phyloP scores from a whole-genome alignment of 2,113 vertebrate species.

The Egretta garzetta region DNA sequence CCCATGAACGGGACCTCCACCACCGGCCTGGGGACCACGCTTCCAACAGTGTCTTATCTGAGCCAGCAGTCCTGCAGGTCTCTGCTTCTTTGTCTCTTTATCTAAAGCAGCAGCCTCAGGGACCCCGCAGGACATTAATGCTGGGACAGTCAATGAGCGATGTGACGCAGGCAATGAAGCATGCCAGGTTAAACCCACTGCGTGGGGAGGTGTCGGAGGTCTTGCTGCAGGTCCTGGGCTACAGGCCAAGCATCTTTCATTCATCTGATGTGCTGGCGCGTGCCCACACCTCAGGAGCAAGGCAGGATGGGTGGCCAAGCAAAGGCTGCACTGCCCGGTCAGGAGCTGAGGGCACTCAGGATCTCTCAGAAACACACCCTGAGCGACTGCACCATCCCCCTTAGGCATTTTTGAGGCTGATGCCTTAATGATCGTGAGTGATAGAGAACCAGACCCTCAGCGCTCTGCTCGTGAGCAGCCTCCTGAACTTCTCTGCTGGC shows the following conservation, averaged over 20 bases:
- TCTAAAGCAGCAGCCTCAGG: fast-evolving
- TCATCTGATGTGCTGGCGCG: fast-evolving
- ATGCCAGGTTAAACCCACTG: fast-evolving
- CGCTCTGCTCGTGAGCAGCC: not conserved
- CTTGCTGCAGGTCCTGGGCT: not conserved
- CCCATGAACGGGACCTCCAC: not conserved
- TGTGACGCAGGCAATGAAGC: fast-evolving
- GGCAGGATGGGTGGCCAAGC: not conserved
- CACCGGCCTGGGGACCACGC: fast-evolving
- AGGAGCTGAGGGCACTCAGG: not conserved
- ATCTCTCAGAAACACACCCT: not conserved
- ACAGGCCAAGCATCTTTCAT: fast-evolving
- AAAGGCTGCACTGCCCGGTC: fast-evolving
- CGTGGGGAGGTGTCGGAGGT: fast-evolving
- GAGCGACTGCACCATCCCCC: not conserved
- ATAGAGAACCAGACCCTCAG: not conserved
- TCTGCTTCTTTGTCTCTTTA: not conserved
- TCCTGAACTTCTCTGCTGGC: not conserved
- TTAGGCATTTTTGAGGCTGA: fast-evolving
- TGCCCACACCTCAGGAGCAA: fast-evolving
- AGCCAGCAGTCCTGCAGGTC: not conserved
- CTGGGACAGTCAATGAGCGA: fast-evolving
- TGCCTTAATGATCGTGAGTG: fast-evolving
- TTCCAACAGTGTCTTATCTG: not conserved
- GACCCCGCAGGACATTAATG: fast-evolving